Conservation (phyloP, 2,797 vertebrate genomes). For the Poliocrania exsul region DNA sequence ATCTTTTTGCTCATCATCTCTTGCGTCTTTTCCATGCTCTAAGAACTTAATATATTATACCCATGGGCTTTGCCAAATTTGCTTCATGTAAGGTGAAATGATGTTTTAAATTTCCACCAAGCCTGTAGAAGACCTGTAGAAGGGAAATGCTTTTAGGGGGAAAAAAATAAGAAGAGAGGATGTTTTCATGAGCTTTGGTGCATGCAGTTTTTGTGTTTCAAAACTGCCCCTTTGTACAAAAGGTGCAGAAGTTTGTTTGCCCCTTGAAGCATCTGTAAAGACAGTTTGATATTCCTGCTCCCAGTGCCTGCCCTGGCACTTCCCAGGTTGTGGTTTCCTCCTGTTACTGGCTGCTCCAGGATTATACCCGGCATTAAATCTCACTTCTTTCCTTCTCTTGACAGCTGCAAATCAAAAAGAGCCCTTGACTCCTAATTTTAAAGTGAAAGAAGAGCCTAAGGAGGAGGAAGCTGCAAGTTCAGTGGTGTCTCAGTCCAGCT, state of each 20-base stretch:
- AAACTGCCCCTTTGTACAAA: neutral
- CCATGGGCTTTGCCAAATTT: neutral
- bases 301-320: neutral
- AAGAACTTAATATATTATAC: neutral
- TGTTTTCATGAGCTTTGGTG: neutral
- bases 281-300: neutral
- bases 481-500: slow-evolving; percentile 80
- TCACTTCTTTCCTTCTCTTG: slow-evolving; percentile 44
- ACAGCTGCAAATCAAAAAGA: slow-evolving; percentile 98
- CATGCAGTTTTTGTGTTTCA: neutral
- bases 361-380: neutral
- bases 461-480: slow-evolving; percentile 84
- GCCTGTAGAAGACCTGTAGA: neutral
- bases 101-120: neutral
- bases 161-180: neutral
- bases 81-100: neutral
- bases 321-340: neutral
- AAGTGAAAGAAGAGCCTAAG: slow-evolving; percentile 94
- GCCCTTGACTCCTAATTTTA: slow-evolving; percentile 89
- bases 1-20: neutral
- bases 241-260: neutral
- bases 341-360: neutral
- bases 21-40: neutral
- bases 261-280: neutral
- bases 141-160: neutral